A percentile compares a stretch with the other conserved stretches of the same genome.
These are phyloP conservation scores for Heterodera filipjevi DNA, from an alignment of 2,888 invertebrate genomes.

Conservation along the genomic window DNA sequence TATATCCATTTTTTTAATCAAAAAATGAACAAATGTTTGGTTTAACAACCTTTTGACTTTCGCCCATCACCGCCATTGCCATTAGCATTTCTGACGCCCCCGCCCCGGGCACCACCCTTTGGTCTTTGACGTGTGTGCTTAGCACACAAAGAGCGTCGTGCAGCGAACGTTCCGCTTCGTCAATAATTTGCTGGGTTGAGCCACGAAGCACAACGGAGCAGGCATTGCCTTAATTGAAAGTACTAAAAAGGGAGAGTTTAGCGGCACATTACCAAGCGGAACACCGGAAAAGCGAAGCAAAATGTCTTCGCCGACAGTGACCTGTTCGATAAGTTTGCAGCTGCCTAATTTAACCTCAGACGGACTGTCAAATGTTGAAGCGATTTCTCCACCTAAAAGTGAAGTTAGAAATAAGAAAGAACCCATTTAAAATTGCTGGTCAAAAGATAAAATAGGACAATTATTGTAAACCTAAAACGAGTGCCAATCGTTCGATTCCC, in stretches of 20 bases:
- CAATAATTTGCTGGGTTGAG: conserved; percentile 95
- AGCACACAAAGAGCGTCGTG: conserved; percentile 98
- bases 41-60: conserved; percentile 50
- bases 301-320: conserved; percentile 97
- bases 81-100: conserved; percentile 94
- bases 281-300: conserved; percentile 78
- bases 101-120: conserved; percentile 75
- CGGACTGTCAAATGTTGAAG: conserved; percentile 94
- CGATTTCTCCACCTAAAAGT: conserved; percentile 82
- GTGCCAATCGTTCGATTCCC: conserved; percentile 92
- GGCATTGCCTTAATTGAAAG: conserved; percentile 79
- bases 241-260: background rate
- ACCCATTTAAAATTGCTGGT: background rate
- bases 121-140: conserved; percentile 86
- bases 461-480: conserved; percentile 81
- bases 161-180: conserved; percentile 95
- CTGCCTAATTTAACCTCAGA: conserved; percentile 86
- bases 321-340: conserved; percentile 93
- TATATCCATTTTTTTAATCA: background rate
- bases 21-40: conserved; percentile 6
- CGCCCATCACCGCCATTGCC: conserved; percentile 81
- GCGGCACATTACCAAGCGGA: conserved; percentile 48
- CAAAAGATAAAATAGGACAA: background rate
- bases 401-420: background rate
- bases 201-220: conserved; percentile 95